A percentile compares a stretch with the other conserved stretches of the same genome.
Evolutionary conservation across 2,113 vertebrate genomes (phyloP).

Genomic region (Corythoichthys intestinalis): DNA sequence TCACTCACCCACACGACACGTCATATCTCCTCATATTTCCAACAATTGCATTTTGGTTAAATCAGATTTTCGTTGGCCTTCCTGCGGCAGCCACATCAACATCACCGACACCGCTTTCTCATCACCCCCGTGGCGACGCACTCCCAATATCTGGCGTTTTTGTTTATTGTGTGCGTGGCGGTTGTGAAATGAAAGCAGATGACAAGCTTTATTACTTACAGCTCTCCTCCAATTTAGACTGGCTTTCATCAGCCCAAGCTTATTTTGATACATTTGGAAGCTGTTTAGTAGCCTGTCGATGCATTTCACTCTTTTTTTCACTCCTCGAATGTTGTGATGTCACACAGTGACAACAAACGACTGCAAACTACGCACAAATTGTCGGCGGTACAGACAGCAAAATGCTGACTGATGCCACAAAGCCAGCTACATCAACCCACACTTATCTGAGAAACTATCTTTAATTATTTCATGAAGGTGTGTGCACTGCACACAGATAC

Average conservation of each 20-base stretch:
- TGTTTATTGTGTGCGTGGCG: neutral
- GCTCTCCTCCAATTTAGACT: neutral
- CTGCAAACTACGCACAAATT: neutral
- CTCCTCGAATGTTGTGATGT: neutral
- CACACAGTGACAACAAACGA: neutral
- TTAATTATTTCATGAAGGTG: neutral
- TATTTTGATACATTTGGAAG: conserved; percentile 3
- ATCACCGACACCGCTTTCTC: neutral
- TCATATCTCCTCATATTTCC: neutral
- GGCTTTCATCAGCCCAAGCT: neutral
- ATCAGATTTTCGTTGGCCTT: neutral
- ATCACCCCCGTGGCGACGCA: neutral
- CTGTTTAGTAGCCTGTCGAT: neutral
- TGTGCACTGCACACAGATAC: neutral
- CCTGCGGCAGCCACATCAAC: neutral
- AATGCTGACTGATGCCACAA: neutral
- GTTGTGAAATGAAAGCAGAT: neutral
- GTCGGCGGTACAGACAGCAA: neutral
- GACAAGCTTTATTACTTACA: neutral
- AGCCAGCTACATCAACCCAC: neutral
- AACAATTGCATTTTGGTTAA: neutral
- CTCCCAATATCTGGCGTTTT: neutral
- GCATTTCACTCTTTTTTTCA: neutral
- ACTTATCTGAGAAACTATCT: neutral
- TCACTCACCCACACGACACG: neutral